phyloP scores from a whole-genome alignment of 2,797 vertebrate genomes.

The Bovichtus variegatus region DNA sequence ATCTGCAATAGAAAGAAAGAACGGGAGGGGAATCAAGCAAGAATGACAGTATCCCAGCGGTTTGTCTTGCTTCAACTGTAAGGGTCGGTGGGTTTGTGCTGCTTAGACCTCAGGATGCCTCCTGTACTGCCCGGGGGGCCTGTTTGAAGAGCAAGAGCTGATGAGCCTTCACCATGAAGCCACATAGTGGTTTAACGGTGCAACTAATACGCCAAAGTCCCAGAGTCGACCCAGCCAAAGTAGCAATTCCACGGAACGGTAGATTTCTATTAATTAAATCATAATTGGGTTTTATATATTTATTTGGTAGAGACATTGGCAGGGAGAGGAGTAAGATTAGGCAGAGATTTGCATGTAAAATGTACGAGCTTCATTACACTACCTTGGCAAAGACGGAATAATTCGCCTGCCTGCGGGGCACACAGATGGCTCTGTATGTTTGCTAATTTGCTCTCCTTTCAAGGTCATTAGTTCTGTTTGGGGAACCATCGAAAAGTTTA shows the following conservation, averaged over 20 bases:
- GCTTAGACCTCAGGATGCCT: conserved; percentile 80
- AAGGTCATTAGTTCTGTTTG: conserved; percentile 90
- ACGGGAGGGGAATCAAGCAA: conserved; percentile 35
- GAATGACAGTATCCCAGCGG: conserved; percentile 62
- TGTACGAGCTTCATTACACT: conserved; percentile 88
- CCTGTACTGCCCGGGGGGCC: conserved; percentile 72
- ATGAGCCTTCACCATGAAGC: conserved; percentile 79
- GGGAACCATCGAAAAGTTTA: conserved; percentile 88
- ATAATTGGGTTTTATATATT: conserved; percentile 91
- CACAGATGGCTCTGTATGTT: conserved; percentile 90
- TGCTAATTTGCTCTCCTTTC: conserved; percentile 89
- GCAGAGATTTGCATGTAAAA: conserved; percentile 89
- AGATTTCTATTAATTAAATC: conserved; percentile 90
- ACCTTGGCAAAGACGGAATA: conserved; percentile 89
- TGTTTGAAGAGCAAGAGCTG: conserved; percentile 80
- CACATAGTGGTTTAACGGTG: conserved; percentile 77
- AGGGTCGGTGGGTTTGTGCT: conserved; percentile 74
- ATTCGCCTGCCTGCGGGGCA: conserved; percentile 87
- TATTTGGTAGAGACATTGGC: conserved; percentile 87
- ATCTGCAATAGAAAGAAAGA: conserved; percentile 54
- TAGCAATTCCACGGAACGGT: conserved; percentile 84
- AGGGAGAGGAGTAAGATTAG: conserved; percentile 86
- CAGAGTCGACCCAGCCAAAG: conserved; percentile 78
- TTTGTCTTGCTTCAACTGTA: conserved; percentile 67
- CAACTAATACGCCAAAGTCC: conserved; percentile 79